These are phyloP conservation scores for Nerophis ophidion DNA, from an alignment of 2,113 vertebrate genomes.

Conservation along the genomic window DNA sequence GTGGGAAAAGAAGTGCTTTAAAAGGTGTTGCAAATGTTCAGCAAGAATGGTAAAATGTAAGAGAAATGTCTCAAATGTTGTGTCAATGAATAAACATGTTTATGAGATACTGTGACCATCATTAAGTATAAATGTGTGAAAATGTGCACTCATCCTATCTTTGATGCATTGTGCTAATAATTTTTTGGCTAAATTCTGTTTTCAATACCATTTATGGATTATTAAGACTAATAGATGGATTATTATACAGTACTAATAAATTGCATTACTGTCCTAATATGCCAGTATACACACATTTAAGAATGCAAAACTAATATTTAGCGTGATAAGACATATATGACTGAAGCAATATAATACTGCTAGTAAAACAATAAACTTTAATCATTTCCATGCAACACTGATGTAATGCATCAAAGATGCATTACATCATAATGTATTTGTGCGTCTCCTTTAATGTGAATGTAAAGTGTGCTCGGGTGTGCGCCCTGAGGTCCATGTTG, in stretches of 20 bases:
- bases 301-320: no score
- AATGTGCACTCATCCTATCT: background rate
- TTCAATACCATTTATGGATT: background rate
- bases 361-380: background rate
- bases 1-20: no score
- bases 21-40: background rate
- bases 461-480: background rate
- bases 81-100: background rate
- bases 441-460: background rate
- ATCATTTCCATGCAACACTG: no score
- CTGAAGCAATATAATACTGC: no score
- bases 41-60: background rate
- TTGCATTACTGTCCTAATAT: background rate
- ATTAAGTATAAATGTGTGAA: background rate
- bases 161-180: background rate
- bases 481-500: no score
- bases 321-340: no score
- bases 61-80: conserved; percentile 2
- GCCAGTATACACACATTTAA: background rate
- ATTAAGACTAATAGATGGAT: background rate
- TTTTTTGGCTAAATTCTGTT: background rate
- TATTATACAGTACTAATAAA: background rate
- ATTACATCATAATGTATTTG: background rate
- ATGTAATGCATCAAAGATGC: background rate
- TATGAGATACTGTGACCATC: background rate